A percentile compares a stretch with the other conserved stretches of the same genome.
phyloP scores from a whole-genome alignment of 2,888 invertebrate genomes.

The Allophyes oxyacanthae region DNA sequence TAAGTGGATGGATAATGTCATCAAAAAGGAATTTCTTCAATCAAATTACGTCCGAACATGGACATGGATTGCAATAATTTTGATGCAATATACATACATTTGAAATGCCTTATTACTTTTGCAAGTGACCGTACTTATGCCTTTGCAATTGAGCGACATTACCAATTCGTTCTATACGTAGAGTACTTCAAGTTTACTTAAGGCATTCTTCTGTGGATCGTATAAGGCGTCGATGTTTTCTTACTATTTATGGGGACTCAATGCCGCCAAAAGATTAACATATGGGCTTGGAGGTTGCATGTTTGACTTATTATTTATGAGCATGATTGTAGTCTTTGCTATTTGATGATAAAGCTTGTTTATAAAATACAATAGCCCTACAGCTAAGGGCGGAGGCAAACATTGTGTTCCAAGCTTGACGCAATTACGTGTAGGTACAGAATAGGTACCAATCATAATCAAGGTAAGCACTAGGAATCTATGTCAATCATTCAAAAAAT shows the following conservation, averaged over 20 bases:
- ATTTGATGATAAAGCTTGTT: slow-evolving; percentile 23
- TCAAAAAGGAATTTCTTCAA: slow-evolving; percentile 32
- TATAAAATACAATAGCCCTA: slow-evolving; percentile 12
- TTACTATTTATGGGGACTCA: slow-evolving; percentile 46
- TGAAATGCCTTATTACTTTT: slow-evolving; percentile 38
- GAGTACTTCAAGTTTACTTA: slow-evolving; percentile 25
- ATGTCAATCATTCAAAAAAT: slow-evolving; percentile 32
- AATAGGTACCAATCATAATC: background rate
- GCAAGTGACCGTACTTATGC: slow-evolving; percentile 29
- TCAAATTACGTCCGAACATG: slow-evolving; percentile 22
- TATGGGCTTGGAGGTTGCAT: slow-evolving; percentile 35
- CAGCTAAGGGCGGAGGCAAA: slow-evolving; percentile 1
- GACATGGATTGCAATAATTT: slow-evolving; percentile 22
- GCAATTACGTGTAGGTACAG: background rate
- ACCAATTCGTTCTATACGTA: slow-evolving; percentile 47
- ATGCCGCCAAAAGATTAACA: slow-evolving; percentile 42
- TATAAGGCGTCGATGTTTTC: slow-evolving; percentile 45
- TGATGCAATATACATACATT: slow-evolving; percentile 40
- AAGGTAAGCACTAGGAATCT: slow-evolving; percentile 28
- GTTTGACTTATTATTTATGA: slow-evolving; percentile 34
- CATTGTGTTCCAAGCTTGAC: background rate
- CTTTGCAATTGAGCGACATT: slow-evolving; percentile 45
- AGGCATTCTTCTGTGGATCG: slow-evolving; percentile 37
- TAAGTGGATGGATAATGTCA: slow-evolving; percentile 29
- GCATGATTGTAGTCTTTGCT: slow-evolving; percentile 16